Percentiles rank a stretch among this genome's conserved stretches.
These are phyloP conservation scores for Poecilus cupreus DNA, from an alignment of 2,888 invertebrate genomes.

Conservation along the genomic window DNA sequence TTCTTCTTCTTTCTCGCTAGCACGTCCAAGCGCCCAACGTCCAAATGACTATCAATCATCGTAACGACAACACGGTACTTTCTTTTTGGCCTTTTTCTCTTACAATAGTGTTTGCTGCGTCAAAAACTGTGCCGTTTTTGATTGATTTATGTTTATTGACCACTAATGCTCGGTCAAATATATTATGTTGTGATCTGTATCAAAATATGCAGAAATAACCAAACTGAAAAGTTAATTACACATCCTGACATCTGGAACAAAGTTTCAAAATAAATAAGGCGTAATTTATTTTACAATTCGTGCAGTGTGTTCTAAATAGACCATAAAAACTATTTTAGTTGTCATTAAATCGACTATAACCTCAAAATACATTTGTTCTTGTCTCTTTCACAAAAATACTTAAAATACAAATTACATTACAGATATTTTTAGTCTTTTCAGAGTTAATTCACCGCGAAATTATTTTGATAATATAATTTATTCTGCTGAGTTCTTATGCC, in stretches of 20 bases:
- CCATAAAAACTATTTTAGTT: neutral
- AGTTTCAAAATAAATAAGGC: neutral
- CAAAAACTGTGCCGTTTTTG: neutral
- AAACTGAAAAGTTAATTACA: too few species aligned
- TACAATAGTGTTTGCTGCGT: neutral
- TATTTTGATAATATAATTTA: neutral
- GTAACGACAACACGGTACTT: neutral
- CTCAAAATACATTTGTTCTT: neutral
- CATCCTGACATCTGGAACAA: neutral
- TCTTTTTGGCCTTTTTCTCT: neutral
- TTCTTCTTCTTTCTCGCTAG: neutral
- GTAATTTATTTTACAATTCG: neutral
- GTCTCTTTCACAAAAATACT: neutral
- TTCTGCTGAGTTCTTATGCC: neutral
- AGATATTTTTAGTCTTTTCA: neutral
- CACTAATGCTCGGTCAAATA: neutral
- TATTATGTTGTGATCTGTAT: too few species aligned
- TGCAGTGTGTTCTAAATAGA: neutral
- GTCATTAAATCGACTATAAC: neutral
- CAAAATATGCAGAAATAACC: too few species aligned
- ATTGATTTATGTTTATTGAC: slow-evolving; percentile 16
- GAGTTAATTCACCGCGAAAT: neutral
- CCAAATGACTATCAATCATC: neutral
- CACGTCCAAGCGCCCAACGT: neutral
- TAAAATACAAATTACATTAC: neutral